These are phyloP conservation scores for Caenorhabditis auriculariae DNA, from an alignment of 2,888 invertebrate genomes.

Conservation along the genomic window DNA sequence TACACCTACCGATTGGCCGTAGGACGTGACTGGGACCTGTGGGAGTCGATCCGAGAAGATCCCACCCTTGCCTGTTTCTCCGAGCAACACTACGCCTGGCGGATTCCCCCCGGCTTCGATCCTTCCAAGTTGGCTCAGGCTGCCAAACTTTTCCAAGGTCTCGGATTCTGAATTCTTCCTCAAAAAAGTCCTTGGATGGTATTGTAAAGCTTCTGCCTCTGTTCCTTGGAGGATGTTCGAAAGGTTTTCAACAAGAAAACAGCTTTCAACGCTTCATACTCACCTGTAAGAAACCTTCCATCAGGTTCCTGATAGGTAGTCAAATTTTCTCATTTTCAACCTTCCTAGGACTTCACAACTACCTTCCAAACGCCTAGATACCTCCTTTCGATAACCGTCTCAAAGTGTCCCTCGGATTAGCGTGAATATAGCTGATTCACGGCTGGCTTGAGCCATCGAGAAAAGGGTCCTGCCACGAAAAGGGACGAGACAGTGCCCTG, in stretches of 20 bases:
- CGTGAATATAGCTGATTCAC: too few species aligned
- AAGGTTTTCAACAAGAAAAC: background rate
- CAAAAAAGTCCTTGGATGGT: background rate
- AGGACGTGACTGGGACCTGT: slow-evolving; percentile 25
- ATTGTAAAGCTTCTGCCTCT: too few species aligned
- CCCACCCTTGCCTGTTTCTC: slow-evolving; percentile 45
- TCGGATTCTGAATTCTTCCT: background rate
- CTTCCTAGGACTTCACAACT: too few species aligned
- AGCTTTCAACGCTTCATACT: background rate
- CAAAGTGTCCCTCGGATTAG: too few species aligned
- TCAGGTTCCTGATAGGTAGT: too few species aligned
- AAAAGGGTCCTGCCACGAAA: too few species aligned
- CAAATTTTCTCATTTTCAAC: too few species aligned
- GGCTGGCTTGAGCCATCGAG: too few species aligned
- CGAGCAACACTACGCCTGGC: slow-evolving; percentile 44
- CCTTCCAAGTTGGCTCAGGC: slow-evolving; percentile 23
- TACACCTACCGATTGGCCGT: slow-evolving; percentile 54
- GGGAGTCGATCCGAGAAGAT: slow-evolving; percentile 26
- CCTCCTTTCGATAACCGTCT: too few species aligned
- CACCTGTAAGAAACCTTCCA: too few species aligned
- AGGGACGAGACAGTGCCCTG: too few species aligned
- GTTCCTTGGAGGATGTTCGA: background rate
- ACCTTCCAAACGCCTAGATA: too few species aligned
- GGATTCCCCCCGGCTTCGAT: slow-evolving; percentile 42
- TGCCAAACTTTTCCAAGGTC: slow-evolving; percentile 40